phyloP scores from a whole-genome alignment of 2,113 vertebrate species.

The Crotalus viridis region DNA sequence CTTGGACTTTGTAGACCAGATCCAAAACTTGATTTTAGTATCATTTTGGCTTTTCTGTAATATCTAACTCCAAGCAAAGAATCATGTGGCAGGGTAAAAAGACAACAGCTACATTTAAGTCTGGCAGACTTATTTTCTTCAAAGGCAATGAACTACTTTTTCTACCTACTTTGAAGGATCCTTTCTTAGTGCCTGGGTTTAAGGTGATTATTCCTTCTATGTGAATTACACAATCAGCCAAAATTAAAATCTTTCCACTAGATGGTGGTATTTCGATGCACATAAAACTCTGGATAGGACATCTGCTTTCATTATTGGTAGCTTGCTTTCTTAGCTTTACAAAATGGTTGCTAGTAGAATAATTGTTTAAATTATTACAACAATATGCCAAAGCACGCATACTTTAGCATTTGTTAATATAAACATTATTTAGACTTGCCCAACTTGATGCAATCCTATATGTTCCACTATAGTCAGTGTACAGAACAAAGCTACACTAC shows the following conservation, averaged over 20 bases:
- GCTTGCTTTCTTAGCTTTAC: neutral
- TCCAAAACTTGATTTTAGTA: neutral
- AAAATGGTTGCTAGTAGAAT: neutral
- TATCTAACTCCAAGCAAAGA: neutral
- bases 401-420: neutral
- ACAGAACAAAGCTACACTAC: neutral
- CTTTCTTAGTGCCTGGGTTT: neutral
- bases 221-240: neutral
- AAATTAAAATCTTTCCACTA: conserved; percentile 2
- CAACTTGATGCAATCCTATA: neutral
- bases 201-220: neutral
- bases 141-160: neutral
- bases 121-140: neutral
- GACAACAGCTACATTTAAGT: neutral
- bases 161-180: neutral
- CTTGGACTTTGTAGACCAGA: neutral
- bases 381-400: neutral
- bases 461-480: neutral
- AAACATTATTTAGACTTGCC: neutral
- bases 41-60: neutral
- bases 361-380: neutral
- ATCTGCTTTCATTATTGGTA: neutral
- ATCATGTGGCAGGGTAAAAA: neutral
- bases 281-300: neutral
- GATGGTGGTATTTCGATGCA: neutral